phyloP scores from a whole-genome alignment of 2,888 invertebrate species.

The Blastobasis lacticolella region DNA sequence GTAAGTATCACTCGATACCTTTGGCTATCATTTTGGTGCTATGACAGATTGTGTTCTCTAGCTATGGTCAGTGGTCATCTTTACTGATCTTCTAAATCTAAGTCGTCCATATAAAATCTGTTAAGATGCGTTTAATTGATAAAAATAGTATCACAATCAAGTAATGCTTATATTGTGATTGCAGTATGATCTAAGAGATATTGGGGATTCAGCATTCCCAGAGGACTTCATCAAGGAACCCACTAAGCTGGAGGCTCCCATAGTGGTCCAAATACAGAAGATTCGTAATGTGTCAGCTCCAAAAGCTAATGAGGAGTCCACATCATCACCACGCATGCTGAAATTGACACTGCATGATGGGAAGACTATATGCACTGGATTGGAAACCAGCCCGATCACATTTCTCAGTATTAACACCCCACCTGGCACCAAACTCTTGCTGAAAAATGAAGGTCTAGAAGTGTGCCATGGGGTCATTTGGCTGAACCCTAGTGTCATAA shows the following conservation, averaged over 20 bases:
- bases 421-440: slow-evolving; percentile 88
- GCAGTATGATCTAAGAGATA: slow-evolving; percentile 85
- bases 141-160: too few species aligned
- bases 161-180: slow-evolving; percentile 27
- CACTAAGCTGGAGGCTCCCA: slow-evolving; percentile 63
- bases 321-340: slow-evolving; percentile 86
- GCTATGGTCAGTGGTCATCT: neutral
- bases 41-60: too few species aligned
- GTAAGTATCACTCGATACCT: slow-evolving; percentile 65
- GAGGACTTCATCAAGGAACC: slow-evolving; percentile 77
- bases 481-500: slow-evolving; percentile 78
- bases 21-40: too few species aligned
- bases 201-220: slow-evolving; percentile 84
- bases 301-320: slow-evolving; percentile 90
- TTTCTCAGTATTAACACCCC: slow-evolving; percentile 85
- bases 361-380: slow-evolving; percentile 81
- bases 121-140: too few species aligned
- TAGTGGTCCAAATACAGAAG: slow-evolving; percentile 91
- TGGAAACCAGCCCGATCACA: slow-evolving; percentile 83
- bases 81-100: too few species aligned
- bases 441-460: slow-evolving; percentile 58
- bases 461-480: slow-evolving; percentile 84
- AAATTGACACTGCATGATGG: slow-evolving; percentile 92
- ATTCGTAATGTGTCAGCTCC: slow-evolving; percentile 92
- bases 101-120: too few species aligned